These are phyloP conservation scores for Platorchestia sp. DNA, from an alignment of 1,140 invertebrate genomes.

Conservation along the genomic window DNA sequence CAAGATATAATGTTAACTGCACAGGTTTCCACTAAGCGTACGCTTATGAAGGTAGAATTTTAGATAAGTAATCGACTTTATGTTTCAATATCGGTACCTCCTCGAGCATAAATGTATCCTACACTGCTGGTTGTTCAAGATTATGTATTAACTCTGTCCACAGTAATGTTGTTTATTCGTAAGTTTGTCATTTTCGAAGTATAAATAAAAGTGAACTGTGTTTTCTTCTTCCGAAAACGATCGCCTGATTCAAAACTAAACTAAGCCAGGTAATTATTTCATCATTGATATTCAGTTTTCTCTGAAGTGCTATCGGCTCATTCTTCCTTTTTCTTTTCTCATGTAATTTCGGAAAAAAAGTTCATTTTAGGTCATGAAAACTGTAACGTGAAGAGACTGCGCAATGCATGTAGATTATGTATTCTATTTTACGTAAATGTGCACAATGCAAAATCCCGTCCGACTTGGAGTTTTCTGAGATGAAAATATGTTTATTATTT, in stretches of 20 bases:
- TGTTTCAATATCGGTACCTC: background rate
- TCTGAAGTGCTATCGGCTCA: background rate
- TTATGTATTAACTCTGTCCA: background rate
- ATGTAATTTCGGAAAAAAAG: background rate
- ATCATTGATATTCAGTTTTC: background rate
- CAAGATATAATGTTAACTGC: background rate
- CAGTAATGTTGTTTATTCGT: slow-evolving; percentile 9
- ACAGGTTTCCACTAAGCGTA: background rate
- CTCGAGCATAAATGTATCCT: background rate
- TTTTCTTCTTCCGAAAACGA: background rate
- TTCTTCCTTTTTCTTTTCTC: background rate
- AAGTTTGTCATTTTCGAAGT: background rate
- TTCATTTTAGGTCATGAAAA: background rate
- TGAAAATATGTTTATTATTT: too few relatives aligned
- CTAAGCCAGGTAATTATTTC: too few relatives aligned
- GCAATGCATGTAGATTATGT: too few relatives aligned
- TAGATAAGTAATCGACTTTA: background rate
- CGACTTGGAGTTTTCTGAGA: too few relatives aligned
- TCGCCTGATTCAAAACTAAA: background rate
- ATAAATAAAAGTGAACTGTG: background rate
- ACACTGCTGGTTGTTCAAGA: background rate
- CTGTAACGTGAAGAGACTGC: too few relatives aligned
- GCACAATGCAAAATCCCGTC: too few relatives aligned
- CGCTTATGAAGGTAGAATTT: background rate
- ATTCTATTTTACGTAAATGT: too few relatives aligned